phyloP scores from a whole-genome alignment of 2,888 invertebrate genomes.

The Microctonus hyperodae region DNA sequence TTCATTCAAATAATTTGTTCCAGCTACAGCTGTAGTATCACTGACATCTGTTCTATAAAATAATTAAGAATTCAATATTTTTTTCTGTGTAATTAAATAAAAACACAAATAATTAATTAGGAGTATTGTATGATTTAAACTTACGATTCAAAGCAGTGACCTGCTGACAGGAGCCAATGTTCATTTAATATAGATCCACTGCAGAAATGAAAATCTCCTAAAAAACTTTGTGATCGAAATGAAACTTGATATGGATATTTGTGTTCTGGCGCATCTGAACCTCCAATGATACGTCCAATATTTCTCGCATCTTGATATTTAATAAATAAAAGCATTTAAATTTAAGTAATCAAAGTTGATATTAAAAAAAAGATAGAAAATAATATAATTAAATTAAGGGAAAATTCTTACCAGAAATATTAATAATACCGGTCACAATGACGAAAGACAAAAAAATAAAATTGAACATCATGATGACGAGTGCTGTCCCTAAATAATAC shows the following conservation, averaged over 20 bases:
- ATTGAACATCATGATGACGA: not conserved
- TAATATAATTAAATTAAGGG: not conserved
- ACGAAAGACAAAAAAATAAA: not conserved
- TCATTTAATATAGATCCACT: conserved; percentile 30
- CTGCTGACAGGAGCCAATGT: conserved; percentile 32
- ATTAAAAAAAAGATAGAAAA: no score
- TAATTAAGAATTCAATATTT: not conserved
- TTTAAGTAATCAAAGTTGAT: no score
- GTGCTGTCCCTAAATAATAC: not conserved
- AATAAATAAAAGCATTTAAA: not conserved
- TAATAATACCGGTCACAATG: not conserved
- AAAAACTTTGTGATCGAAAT: not conserved
- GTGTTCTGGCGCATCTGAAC: conserved; percentile 28
- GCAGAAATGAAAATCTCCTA: conserved; percentile 24
- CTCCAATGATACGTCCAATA: conserved; percentile 28
- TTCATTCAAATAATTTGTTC: conserved; percentile 39
- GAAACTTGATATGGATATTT: conserved; percentile 32
- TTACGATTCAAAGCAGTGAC: conserved; percentile 31
- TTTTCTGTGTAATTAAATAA: not conserved
- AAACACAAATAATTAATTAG: not conserved
- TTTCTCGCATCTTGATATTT: not conserved
- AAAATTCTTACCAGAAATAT: not conserved
- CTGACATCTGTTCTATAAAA: conserved; percentile 27
- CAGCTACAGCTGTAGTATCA: conserved; percentile 27
- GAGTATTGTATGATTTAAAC: not conserved